Conservation (phyloP, 2,888 invertebrate genomes). For the Apantesis nais region DNA sequence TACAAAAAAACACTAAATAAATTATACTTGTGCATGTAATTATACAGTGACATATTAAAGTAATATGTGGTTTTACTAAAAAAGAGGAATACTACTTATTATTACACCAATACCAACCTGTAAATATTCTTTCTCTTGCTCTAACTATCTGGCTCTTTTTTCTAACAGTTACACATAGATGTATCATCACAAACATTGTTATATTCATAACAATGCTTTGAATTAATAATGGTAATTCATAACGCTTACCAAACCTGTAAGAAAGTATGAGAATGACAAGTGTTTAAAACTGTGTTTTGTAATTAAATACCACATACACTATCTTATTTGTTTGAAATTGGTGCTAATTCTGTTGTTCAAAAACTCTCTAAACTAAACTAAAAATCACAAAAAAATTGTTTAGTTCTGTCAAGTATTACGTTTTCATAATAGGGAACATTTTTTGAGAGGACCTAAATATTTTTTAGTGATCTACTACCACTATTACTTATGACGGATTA, state of each 20-base stretch:
- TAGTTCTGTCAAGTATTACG: too few relatives aligned
- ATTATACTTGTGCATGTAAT: conserved; percentile 24
- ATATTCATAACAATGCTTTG: conserved; percentile 99
- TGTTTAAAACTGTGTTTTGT: not conserved
- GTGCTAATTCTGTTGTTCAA: too few relatives aligned
- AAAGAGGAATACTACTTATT: conserved; percentile 20
- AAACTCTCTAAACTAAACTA: too few relatives aligned
- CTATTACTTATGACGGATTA: too few relatives aligned
- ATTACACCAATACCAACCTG: conserved; percentile 87
- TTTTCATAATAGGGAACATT: too few relatives aligned
- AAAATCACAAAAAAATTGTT: too few relatives aligned
- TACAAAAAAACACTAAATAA: conserved; percentile 16
- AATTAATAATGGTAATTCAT: conserved; percentile 96
- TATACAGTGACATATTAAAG: conserved; percentile 27
- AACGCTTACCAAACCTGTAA: conserved; percentile 98
- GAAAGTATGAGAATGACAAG: conserved; percentile 27
- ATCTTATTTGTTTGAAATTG: too few relatives aligned
- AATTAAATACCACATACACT: too few relatives aligned
- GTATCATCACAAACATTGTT: conserved; percentile 98
- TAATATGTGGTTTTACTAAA: conserved; percentile 21
- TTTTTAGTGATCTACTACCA: too few relatives aligned
- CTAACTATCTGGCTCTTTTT: conserved; percentile 92
- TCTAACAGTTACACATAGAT: conserved; percentile 94
- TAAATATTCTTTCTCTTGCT: conserved; percentile 91
- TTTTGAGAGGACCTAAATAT: too few relatives aligned